Conservation (phyloP, 2,888 invertebrate genomes). For the Strigamia transsilvanica region DNA sequence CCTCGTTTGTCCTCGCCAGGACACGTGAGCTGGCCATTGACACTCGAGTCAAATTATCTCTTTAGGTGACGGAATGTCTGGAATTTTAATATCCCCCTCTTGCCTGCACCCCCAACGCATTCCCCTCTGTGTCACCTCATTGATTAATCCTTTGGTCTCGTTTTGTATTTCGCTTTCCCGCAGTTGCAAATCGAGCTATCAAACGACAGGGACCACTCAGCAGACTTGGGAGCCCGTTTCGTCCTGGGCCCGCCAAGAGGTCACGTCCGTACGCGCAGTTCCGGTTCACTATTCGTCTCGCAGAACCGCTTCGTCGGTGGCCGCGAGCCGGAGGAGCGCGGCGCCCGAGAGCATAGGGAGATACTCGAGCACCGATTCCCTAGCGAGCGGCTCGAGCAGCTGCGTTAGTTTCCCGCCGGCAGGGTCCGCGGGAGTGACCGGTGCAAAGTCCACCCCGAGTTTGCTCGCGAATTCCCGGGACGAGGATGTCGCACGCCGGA, state of each 20-base stretch:
- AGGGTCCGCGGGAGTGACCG: conserved; percentile 23
- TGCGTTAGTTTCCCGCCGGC: conserved; percentile 30
- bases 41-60: conserved; percentile 26
- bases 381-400: conserved; percentile 53
- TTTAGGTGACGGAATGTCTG: conserved; percentile 2
- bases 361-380: conserved; percentile 55
- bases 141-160: neutral
- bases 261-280: neutral
- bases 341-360: conserved; percentile 48
- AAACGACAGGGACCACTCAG: neutral
- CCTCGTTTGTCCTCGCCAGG: conserved; percentile 20
- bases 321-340: neutral
- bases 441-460: conserved; percentile 56
- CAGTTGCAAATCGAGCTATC: neutral
- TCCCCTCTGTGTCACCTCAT: neutral
- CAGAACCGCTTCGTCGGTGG: neutral
- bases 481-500: neutral
- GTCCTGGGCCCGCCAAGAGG: neutral
- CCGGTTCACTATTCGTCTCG: conserved; percentile 17
- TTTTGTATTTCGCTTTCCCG: neutral
- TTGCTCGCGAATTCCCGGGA: conserved; percentile 33
- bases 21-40: conserved; percentile 33
- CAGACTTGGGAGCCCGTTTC: conserved; percentile 2
- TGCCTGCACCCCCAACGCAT: neutral
- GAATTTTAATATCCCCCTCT: conserved; percentile 26